These are phyloP conservation scores for Mola mola DNA, from an alignment of 2,113 vertebrate species.

Conservation along the genomic window DNA sequence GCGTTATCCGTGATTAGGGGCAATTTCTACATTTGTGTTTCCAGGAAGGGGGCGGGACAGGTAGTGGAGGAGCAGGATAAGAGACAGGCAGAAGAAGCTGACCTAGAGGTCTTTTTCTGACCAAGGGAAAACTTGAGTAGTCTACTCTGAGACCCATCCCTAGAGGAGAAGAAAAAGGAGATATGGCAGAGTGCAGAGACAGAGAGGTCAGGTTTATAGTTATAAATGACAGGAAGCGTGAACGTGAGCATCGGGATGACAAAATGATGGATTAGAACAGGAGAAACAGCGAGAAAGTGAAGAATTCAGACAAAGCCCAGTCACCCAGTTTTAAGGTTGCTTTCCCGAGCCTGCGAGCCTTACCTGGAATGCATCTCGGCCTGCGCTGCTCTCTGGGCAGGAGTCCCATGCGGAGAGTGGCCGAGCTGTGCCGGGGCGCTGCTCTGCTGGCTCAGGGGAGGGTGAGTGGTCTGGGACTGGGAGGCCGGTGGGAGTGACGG, in stretches of 20 bases:
- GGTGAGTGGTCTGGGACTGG: slow-evolving; percentile 65
- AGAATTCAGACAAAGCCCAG: neutral
- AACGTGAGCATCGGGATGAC: slow-evolving; percentile 52
- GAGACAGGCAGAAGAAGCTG: slow-evolving; percentile 74
- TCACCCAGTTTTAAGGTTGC: slow-evolving; percentile 1
- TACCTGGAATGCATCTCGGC: slow-evolving; percentile 95
- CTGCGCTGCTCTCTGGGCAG: slow-evolving; percentile 86
- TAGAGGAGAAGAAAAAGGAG: slow-evolving; percentile 86
- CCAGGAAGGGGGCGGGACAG: slow-evolving; percentile 32
- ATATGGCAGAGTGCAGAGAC: slow-evolving; percentile 78
- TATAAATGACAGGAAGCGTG: slow-evolving; percentile 59
- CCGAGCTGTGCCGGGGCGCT: slow-evolving; percentile 75
- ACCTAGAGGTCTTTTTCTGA: slow-evolving; percentile 99
- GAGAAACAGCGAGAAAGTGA: slow-evolving; percentile 13
- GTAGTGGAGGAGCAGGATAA: slow-evolving; percentile 24
- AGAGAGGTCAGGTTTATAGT: slow-evolving; percentile 52
- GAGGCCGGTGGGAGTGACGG: slow-evolving; percentile 52
- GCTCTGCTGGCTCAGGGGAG: slow-evolving; percentile 77
- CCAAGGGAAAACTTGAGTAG: slow-evolving; percentile 96
- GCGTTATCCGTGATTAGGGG: slow-evolving; percentile 57
- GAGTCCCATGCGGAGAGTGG: slow-evolving; percentile 77
- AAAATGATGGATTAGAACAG: slow-evolving; percentile 42
- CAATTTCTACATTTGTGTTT: slow-evolving; percentile 58
- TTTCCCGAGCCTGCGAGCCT: neutral
- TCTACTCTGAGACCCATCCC: slow-evolving; percentile 96